Evolutionary conservation across 2,888 invertebrate species (phyloP).

Genomic region (Sphecodes monilicornis): DNA sequence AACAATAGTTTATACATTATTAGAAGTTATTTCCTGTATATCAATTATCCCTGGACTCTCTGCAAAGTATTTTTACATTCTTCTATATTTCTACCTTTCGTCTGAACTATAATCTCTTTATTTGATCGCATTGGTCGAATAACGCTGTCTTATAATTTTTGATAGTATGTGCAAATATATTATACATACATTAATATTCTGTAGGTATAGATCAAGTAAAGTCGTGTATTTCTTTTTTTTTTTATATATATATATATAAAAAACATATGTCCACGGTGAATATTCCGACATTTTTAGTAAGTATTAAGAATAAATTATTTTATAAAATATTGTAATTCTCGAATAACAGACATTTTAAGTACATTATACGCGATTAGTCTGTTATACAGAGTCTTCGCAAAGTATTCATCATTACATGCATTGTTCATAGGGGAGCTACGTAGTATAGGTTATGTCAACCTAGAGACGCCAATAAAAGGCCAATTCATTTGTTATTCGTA

Average conservation of each 20-base stretch:
- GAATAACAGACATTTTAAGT: neutral
- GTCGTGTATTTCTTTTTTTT: neutral
- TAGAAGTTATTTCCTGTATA: slow-evolving; percentile 22
- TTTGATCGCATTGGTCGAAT: neutral
- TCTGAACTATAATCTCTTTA: neutral
- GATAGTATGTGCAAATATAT: neutral
- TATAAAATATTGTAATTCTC: neutral
- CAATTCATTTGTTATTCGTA: neutral
- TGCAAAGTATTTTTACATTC: slow-evolving; percentile 30
- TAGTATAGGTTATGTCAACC: neutral
- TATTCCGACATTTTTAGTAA: slow-evolving; percentile 3
- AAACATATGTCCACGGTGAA: slow-evolving; percentile 29
- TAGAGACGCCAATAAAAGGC: neutral
- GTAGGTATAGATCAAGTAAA: neutral
- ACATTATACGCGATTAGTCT: neutral
- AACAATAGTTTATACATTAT: neutral
- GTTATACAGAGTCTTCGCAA: neutral
- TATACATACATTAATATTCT: neutral
- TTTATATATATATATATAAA: neutral
- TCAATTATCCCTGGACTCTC: slow-evolving; percentile 49
- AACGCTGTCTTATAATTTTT: neutral
- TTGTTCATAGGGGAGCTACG: neutral
- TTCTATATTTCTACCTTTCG: slow-evolving; percentile 5
- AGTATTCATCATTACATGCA: neutral
- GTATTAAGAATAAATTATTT: slow-evolving; percentile 26